A percentile compares a stretch with the other conserved stretches of the same genome.
phyloP scores from a whole-genome alignment of 2,888 invertebrate species.

The Himalopsyche kuldschensis region DNA sequence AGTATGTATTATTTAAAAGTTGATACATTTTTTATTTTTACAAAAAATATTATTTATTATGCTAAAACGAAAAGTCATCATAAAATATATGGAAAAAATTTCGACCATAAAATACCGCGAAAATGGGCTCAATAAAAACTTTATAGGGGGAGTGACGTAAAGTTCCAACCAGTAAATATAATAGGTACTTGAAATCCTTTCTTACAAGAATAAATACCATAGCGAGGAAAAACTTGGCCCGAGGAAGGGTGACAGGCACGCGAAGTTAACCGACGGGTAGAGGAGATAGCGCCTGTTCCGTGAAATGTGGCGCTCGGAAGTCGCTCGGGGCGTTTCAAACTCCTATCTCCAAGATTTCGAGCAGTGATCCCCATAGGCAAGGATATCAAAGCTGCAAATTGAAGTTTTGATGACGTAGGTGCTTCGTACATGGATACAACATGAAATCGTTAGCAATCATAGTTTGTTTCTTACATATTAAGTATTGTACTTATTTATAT shows the following conservation, averaged over 20 bases:
- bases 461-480: too few species aligned
- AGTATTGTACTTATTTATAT: too few species aligned
- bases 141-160: too few species aligned
- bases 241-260: background rate
- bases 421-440: background rate
- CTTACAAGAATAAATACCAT: background rate
- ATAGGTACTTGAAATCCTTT: background rate
- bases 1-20: too few species aligned
- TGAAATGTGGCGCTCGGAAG: background rate
- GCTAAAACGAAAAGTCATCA: too few species aligned
- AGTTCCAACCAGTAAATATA: too few species aligned
- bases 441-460: background rate
- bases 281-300: slow-evolving; percentile 13
- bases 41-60: too few species aligned
- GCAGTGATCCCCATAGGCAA: background rate
- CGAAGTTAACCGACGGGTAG: slow-evolving; percentile 11
- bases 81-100: too few species aligned
- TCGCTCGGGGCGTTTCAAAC: background rate
- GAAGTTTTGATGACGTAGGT: background rate
- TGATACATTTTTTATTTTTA: too few species aligned
- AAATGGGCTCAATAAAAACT: too few species aligned
- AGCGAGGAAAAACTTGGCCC: background rate
- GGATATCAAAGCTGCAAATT: background rate
- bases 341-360: background rate
- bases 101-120: too few species aligned